These are phyloP conservation scores for Melanostoma mellinum DNA, from an alignment of 2,888 invertebrate species.

Conservation along the genomic window DNA sequence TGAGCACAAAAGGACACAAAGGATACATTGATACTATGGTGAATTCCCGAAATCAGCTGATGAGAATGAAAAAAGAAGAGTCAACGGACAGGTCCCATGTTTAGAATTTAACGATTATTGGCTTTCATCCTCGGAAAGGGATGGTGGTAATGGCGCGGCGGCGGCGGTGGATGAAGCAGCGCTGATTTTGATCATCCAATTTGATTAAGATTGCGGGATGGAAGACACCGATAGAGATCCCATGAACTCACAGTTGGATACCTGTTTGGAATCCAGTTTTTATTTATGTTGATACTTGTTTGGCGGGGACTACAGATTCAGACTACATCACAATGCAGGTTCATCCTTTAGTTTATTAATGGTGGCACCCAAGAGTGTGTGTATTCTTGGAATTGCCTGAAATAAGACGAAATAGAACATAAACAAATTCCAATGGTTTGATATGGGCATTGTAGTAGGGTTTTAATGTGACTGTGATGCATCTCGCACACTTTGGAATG, in stretches of 20 bases:
- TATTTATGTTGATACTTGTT: conserved; percentile 37
- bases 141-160: not conserved
- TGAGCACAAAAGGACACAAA: conserved; percentile 57
- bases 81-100: conserved; percentile 41
- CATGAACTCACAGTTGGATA: conserved; percentile 12
- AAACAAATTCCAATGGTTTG: conserved; percentile 56
- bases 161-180: not conserved
- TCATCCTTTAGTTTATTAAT: conserved; percentile 44
- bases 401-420: conserved; percentile 18
- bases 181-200: conserved; percentile 53
- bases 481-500: conserved; percentile 41
- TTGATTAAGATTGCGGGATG: conserved; percentile 40
- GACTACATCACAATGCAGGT: not conserved
- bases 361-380: conserved; percentile 53
- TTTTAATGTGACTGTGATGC: conserved; percentile 24
- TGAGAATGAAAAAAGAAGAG: conserved; percentile 29
- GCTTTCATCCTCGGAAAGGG: conserved; percentile 33
- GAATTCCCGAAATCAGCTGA: conserved; percentile 67
- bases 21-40: conserved; percentile 34
- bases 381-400: conserved; percentile 24
- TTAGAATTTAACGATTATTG: conserved; percentile 68
- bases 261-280: conserved; percentile 46
- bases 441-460: conserved; percentile 26
- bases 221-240: not conserved
- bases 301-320: conserved; percentile 34